Evolutionary conservation across 1,140 invertebrate genomes (phyloP), one percentile per base, ranked within the genome.

Genomic region (Lasioglossum baleicum): DNA sequence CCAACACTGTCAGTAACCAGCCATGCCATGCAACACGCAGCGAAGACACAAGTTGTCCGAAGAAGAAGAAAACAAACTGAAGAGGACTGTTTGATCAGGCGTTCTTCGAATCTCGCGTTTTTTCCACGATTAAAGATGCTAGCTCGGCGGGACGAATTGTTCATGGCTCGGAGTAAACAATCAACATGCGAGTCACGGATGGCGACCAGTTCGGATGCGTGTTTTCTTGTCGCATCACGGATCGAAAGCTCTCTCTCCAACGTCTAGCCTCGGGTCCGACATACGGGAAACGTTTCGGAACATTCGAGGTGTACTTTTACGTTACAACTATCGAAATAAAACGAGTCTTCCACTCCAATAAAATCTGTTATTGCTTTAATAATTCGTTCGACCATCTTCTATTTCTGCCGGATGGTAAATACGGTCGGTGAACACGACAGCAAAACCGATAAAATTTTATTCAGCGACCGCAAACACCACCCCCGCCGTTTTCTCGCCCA

Each of bases 171-270:
- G 17, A 35, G 10, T 7, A 35, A 66, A 44, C 64, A 35, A 44
- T 66, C 40, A 3, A 11, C 40, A 40, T 22, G 64, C 40, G 64
- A 66, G 42, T 66, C 20, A 40, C 40, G 40, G 2, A 15, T 66
- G 68, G 48, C 56, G 48, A 53, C 48, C 42, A 80, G 70, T 42
- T 84, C 70, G 83, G 70, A 83, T 60, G 60, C 15, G 48, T 42
- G n/a, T 69, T 83, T 67, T 58, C 58, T 77, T 63, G 15, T 20
- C 17, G 56, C 48, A 61, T 40, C n/a, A 7, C 0, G 15, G 20
- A 35, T 35, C n/a, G 51, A 51, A 70, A 77, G 11, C 26, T 26
- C 42, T 40, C 56, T 22, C 17, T 69, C 40, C 8, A 40, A 51
- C 35, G 35, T 20, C 40, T 77, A 63, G 31, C 42, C 48, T 75